These are phyloP conservation scores for Himalopsyche kuldschensis DNA, from an alignment of 2,888 invertebrate genomes.

Conservation along the genomic window DNA sequence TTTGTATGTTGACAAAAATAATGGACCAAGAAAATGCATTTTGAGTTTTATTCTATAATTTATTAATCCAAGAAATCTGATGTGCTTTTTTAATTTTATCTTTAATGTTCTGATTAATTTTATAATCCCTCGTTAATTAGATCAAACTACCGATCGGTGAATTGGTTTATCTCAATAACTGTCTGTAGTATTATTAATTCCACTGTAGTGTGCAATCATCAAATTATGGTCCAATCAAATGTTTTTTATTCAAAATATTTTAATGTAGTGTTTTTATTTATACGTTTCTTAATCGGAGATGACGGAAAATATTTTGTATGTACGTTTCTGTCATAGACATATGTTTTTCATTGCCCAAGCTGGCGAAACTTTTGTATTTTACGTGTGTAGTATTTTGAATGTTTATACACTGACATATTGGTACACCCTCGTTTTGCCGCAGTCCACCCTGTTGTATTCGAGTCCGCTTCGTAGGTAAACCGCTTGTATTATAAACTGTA, in stretches of 20 bases:
- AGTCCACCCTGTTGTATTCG: constrained; percentile 37
- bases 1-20: not conserved
- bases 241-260: not conserved
- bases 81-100: not conserved
- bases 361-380: constrained; percentile 35
- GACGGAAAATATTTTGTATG: not conserved
- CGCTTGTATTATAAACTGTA: constrained; percentile 37
- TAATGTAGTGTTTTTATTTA: not conserved
- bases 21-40: not conserved
- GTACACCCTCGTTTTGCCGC: constrained; percentile 30
- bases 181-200: no score
- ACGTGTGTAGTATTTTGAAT: constrained; percentile 39
- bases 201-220: not conserved
- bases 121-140: no score
- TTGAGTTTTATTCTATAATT: not conserved
- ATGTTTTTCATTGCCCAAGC: constrained; percentile 24
- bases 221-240: not conserved
- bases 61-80: not conserved
- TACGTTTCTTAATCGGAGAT: not conserved
- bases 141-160: no score
- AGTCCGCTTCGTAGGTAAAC: constrained; percentile 38
- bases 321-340: constrained; percentile 18
- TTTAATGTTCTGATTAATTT: no score
- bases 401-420: constrained; percentile 26
- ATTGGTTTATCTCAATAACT: no score